Conservation (phyloP, 2,113 vertebrate species). For the Rhinopomastus cyanomelas region DNA sequence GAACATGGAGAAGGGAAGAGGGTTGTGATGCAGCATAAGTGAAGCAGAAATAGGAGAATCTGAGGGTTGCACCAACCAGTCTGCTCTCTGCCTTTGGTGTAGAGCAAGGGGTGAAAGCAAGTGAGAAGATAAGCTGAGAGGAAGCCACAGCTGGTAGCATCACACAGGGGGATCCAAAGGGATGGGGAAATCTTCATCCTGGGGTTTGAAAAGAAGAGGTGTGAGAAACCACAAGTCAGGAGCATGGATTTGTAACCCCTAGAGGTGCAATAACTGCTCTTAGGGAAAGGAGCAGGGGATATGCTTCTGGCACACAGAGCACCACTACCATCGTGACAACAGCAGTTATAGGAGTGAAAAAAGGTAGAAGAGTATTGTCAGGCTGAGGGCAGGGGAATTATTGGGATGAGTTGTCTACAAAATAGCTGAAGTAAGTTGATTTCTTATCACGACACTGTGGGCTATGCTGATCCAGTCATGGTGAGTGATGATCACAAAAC, state of each 20-base stretch:
- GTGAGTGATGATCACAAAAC: background rate
- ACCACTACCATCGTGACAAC: constrained; percentile 36
- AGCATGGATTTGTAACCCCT: background rate
- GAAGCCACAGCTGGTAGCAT: background rate
- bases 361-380: background rate
- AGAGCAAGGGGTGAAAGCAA: background rate
- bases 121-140: background rate
- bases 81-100: background rate
- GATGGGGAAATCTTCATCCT: background rate
- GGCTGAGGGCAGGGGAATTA: background rate
- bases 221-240: background rate
- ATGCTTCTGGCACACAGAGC: constrained; percentile 25
- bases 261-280: background rate
- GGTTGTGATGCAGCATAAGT: background rate
- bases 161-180: background rate
- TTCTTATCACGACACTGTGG: constrained; percentile 16
- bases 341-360: background rate
- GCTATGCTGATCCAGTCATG: background rate
- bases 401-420: constrained; percentile 1
- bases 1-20: background rate
- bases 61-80: background rate
- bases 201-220: background rate
- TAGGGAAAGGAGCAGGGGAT: background rate
- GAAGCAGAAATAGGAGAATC: background rate
- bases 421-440: background rate